These are phyloP conservation scores for Adelphocoris suturalis DNA, from an alignment of 2,888 invertebrate species.

Conservation along the genomic window DNA sequence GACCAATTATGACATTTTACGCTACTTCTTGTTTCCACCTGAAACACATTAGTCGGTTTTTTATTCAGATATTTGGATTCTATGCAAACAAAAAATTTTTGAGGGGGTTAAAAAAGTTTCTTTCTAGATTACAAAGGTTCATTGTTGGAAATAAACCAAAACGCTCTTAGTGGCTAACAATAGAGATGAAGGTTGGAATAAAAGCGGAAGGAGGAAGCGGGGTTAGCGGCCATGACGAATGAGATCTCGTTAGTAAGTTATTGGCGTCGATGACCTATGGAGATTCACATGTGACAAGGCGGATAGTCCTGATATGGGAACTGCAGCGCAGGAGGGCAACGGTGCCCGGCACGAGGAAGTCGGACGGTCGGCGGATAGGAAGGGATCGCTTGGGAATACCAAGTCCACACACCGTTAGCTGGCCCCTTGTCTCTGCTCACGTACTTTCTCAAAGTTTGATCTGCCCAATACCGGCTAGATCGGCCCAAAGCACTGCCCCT, in stretches of 20 bases:
- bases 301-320: background rate
- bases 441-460: conserved; percentile 25
- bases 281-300: background rate
- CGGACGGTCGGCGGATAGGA: background rate
- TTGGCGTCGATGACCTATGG: background rate
- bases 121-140: too few relatives aligned
- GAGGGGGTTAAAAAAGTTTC: too few relatives aligned
- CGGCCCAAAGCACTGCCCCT: too few relatives aligned
- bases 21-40: too few relatives aligned
- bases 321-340: conserved; percentile 16
- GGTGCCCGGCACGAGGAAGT: conserved; percentile 6
- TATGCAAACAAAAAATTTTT: too few relatives aligned
- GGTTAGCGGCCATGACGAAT: background rate
- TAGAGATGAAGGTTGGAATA: background rate
- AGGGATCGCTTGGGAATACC: conserved; percentile 29
- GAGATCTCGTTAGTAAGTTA: background rate
- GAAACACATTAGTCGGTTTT: too few relatives aligned
- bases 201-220: background rate
- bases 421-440: conserved; percentile 53
- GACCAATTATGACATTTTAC: too few relatives aligned
- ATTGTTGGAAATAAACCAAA: too few relatives aligned
- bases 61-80: too few relatives aligned
- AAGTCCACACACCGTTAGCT: conserved; percentile 40
- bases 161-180: too few relatives aligned
- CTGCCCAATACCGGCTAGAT: conserved; percentile 19